phyloP scores from a whole-genome alignment of 2,888 invertebrate species.

The Caradrina kadenii region DNA sequence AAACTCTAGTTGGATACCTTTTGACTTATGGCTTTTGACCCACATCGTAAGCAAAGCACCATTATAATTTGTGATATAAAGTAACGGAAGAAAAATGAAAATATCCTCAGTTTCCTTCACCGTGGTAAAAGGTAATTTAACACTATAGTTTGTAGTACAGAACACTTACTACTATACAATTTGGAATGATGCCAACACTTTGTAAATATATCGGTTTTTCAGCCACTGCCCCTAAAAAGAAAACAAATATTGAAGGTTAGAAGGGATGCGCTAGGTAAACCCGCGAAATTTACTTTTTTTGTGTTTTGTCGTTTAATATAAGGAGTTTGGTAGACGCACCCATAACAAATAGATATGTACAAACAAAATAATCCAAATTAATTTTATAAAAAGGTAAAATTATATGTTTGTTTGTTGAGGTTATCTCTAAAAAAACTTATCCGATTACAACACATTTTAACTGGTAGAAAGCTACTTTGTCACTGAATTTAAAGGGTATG shows the following conservation, averaged over 20 bases:
- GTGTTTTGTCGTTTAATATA: too few species aligned
- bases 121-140: conserved; percentile 20
- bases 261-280: background rate
- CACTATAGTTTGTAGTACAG: conserved; percentile 14
- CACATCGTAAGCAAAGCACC: background rate
- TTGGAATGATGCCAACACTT: conserved; percentile 47
- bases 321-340: too few species aligned
- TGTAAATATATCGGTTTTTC: conserved; percentile 17
- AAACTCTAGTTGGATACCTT: background rate
- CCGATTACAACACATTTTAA: background rate
- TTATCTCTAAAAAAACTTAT: background rate
- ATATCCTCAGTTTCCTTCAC: conserved; percentile 12
- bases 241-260: conserved; percentile 34
- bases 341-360: too few species aligned
- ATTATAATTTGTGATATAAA: background rate
- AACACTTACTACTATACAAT: conserved; percentile 15
- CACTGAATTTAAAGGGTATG: too few species aligned
- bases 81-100: conserved; percentile 13
- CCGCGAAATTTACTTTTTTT: too few species aligned
- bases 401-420: background rate
- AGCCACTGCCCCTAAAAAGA: conserved; percentile 12
- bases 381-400: too few species aligned
- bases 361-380: too few species aligned
- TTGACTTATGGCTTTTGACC: background rate
- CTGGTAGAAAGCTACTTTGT: background rate